Evolutionary conservation across 2,113 vertebrate genomes (phyloP).

Genomic region (Corapipo altera): DNA sequence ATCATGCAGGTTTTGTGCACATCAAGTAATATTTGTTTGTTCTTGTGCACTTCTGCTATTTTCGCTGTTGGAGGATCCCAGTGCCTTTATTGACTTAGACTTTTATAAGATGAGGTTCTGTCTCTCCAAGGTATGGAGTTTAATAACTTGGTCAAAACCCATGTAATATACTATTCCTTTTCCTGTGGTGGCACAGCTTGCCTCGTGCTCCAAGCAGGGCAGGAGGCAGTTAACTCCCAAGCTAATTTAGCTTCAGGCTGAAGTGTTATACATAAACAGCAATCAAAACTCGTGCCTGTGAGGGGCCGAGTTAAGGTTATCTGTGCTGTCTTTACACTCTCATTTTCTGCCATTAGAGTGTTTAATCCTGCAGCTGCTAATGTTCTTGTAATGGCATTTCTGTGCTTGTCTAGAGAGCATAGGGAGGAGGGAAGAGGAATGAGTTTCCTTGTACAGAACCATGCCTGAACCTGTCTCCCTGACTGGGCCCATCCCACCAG

Average conservation of each 20-base stretch:
- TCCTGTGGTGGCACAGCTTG: conserved; percentile 36
- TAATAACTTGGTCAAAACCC: conserved; percentile 61
- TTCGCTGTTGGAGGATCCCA: background rate
- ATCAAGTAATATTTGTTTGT: conserved; percentile 44
- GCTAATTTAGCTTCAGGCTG: conserved; percentile 46
- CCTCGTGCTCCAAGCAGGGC: conserved; percentile 10
- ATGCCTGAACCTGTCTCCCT: background rate
- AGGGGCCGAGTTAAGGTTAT: conserved; percentile 60
- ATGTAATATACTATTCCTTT: conserved; percentile 41
- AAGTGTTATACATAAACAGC: conserved; percentile 55
- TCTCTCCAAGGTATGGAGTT: conserved; percentile 59
- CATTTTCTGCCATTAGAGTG: conserved; percentile 52
- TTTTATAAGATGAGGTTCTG: conserved; percentile 50
- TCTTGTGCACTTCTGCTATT: background rate
- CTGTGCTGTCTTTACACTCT: conserved; percentile 56
- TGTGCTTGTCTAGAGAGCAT: background rate
- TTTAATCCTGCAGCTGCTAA: conserved; percentile 55
- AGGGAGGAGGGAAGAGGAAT: background rate
- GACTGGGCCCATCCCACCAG: background rate
- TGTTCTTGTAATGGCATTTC: conserved; percentile 53
- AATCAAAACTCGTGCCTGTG: conserved; percentile 35
- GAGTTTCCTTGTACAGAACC: background rate
- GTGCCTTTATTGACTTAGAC: conserved; percentile 63
- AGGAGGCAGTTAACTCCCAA: conserved; percentile 60
- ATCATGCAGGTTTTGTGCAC: conserved; percentile 1